Percentiles rank a stretch among this genome's conserved stretches.
phyloP scores from a whole-genome alignment of 2,888 invertebrate species.

The Trichopoda pennipes region DNA sequence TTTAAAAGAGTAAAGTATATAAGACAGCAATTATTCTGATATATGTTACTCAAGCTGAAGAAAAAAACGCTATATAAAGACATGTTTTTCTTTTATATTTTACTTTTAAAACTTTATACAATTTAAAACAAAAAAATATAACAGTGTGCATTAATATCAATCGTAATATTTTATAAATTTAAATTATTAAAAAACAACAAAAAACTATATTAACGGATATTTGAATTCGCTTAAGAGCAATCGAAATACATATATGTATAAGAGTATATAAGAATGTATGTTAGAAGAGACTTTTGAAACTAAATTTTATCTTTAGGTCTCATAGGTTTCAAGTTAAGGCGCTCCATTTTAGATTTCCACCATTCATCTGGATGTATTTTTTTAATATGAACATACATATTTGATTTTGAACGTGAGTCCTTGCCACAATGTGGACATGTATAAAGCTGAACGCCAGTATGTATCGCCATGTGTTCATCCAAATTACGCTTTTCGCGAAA shows the following conservation, averaged over 20 bases:
- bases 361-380: conserved; percentile 76
- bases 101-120: not conserved
- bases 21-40: too few species aligned
- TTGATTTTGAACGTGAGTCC: conserved; percentile 76
- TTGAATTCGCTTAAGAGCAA: not conserved
- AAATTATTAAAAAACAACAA: too few species aligned
- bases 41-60: not conserved
- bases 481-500: conserved; percentile 76
- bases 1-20: too few species aligned
- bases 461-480: conserved; percentile 77
- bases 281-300: not conserved
- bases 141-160: not conserved
- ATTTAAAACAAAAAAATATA: not conserved
- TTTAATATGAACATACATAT: conserved; percentile 78
- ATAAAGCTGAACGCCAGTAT: conserved; percentile 76
- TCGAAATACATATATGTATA: too few species aligned
- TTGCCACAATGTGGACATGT: conserved; percentile 76
- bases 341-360: conserved; percentile 73
- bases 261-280: not conserved
- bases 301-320: not conserved
- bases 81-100: not conserved
- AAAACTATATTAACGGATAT: too few species aligned
- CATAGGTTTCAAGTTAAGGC: conserved; percentile 60
- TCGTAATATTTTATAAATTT: not conserved
- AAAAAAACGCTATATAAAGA: not conserved